Conservation (phyloP, 2,888 invertebrate genomes). For the Cataglyphis cursor region DNA sequence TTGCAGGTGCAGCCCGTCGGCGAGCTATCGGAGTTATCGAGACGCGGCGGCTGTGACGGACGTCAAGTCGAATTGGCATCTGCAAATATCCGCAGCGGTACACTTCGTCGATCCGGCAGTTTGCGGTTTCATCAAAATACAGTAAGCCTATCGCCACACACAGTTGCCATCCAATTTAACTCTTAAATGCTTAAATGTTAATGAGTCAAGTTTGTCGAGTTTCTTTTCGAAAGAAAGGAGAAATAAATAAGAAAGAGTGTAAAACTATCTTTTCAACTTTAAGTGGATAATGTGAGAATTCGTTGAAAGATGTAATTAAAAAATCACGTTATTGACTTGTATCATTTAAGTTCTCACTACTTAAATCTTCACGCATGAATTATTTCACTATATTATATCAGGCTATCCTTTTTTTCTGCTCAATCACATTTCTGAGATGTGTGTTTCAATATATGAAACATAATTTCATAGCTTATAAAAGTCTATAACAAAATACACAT, state of each 20-base stretch:
- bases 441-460: no score
- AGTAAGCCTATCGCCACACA: slow-evolving; percentile 86
- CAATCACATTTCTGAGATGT: neutral
- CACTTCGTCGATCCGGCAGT: slow-evolving; percentile 94
- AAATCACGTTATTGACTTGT: slow-evolving; percentile 18
- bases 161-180: slow-evolving; percentile 31
- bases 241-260: neutral
- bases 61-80: slow-evolving; percentile 90
- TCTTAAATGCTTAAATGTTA: neutral
- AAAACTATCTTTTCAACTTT: no score
- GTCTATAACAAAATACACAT: neutral
- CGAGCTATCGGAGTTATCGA: slow-evolving; percentile 95
- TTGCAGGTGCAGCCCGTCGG: slow-evolving; percentile 96
- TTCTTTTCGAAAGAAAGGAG: neutral
- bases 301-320: neutral
- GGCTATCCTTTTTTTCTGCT: neutral
- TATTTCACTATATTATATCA: neutral
- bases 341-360: neutral
- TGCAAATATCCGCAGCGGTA: slow-evolving; percentile 91
- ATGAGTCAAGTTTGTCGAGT: neutral
- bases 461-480: neutral
- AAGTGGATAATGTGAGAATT: neutral
- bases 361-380: slow-evolving; percentile 7
- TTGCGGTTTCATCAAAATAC: slow-evolving; percentile 91
- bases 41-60: slow-evolving; percentile 92